Base-by-base conservation (phyloP, 1,140 invertebrate species). In the Cydia strobilella region DNA sequence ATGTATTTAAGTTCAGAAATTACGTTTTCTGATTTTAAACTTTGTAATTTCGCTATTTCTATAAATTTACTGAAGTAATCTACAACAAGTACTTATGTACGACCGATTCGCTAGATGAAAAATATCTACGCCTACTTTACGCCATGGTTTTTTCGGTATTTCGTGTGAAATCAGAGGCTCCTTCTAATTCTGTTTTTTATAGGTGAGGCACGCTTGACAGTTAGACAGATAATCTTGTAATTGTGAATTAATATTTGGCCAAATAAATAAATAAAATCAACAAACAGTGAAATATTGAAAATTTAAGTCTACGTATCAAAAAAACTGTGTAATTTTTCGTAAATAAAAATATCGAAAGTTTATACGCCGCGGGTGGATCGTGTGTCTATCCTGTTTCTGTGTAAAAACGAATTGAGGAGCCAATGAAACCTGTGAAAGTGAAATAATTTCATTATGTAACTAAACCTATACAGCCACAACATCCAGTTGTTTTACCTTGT, bases 1-100 rank as follows among this genome's bases (percentile, higher is more conserved):
- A 87, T 82, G 12, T 51, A 48, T 80, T 85, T 86, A 59, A 82
- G 65, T 27, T 79, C 54, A 10, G 65, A 63, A 48, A 86, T 85
- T 74, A 80, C 62, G 42, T 73, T 62, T 42, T 65, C 59, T 23
- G 73, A 65, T 66, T 45, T 76, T 42, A 77, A 76, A n/a, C 51
- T 72, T 15, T 48, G 72, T 18, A 83, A 42, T 12, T 69, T 39
- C 31, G n/a, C 65, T 10, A 88, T 27, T 79, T 90, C 82, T 31
- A 85, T 72, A 74, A 76, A 88, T 76, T 88, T 87, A 48, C 79
- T 85, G 77, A 79, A 87, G 77, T 89, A 86, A 75, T 90, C 87
- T 25, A 88, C 79, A 7, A 87, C 77, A 20, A 92, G 23, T 5
- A n/a, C n/a, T n/a, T n/a, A 91, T 31, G 76, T 83, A 91, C 45